phyloP scores from a whole-genome alignment of 2,113 vertebrate species.

The Damaliscus lunatus region DNA sequence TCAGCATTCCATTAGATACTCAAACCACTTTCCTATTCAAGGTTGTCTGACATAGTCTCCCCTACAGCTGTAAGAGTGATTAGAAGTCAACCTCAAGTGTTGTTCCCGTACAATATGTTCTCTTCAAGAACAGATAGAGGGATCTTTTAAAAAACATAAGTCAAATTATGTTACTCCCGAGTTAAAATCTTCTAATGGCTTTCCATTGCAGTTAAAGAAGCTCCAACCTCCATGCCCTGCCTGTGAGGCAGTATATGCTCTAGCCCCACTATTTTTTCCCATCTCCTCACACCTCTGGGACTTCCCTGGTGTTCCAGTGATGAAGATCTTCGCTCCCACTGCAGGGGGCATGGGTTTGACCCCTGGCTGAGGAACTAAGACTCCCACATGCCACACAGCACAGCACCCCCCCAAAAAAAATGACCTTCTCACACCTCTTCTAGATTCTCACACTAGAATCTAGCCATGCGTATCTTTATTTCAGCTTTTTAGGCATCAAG shows the following conservation, averaged over 20 bases:
- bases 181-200: background rate
- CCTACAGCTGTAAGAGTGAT: background rate
- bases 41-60: too few species aligned
- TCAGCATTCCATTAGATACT: background rate
- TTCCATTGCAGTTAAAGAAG: background rate
- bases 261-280: background rate
- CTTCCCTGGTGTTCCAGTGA: background rate
- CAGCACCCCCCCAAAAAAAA: accelerated
- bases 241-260: background rate
- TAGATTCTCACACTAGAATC: accelerated
- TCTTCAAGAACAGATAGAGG: background rate
- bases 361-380: background rate
- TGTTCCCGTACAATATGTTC: background rate
- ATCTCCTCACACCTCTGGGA: background rate
- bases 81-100: background rate
- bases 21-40: too few species aligned
- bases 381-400: background rate
- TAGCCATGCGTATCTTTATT: background rate
- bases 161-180: background rate
- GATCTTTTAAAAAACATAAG: background rate
- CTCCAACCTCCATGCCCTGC: background rate
- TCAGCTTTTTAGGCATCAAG: background rate
- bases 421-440: background rate
- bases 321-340: background rate
- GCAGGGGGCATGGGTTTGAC: background rate